Base-by-base conservation (phyloP, 2,888 invertebrate genomes). In the Lobophora halterata region DNA sequence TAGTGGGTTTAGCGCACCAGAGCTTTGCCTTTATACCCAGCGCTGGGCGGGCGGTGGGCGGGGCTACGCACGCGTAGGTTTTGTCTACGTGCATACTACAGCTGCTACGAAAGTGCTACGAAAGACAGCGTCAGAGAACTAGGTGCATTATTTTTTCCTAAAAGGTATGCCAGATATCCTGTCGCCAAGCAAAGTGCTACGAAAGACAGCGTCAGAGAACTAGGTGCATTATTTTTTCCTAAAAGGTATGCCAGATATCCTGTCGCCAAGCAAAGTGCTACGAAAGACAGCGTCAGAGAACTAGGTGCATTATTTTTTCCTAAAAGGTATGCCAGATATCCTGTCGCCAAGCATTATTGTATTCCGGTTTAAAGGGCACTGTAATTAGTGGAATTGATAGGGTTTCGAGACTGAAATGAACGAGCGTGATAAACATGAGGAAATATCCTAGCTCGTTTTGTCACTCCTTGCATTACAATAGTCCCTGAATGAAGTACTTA, bases 11-110 rank as follows among this genome's bases (percentile, higher is more conserved):
- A 47, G 47, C 41, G 36, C 35, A 38, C 46, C 41, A 58, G 51
- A 53, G 45, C 58, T 63, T n/a, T 52, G 61, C 72, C 69, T 83
- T 79, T 83, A 83, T 83, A 83, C 68, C 55, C 49, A 56, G 42
- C 56, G 54, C 49, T 58, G 79, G 80, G 81, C 80, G 81, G 79
- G 56, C 45, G 47, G 66, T 60, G 56, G 82, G 83, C 78, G 83
- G 80, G 46, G 82, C 71, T 53, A 81, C 82, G 81, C 82, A 77
- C 59, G 82, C 83, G 82, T 80, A 65, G 55, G 55, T 29, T 8
- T 11, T n/a, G 11, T 33, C 32, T 30, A 20, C 26, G 37, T 38
- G 7, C 42, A 18, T 26, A 38, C 28, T 33, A 33, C 21, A 18
- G 7, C 4, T 18, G 30, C 34, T 34, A 40, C 40, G 34, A 14